Percentiles rank a stretch among this genome's conserved stretches.
Evolutionary conservation across 2,888 invertebrate genomes (phyloP).

Genomic region (Sisyra terminalis): DNA sequence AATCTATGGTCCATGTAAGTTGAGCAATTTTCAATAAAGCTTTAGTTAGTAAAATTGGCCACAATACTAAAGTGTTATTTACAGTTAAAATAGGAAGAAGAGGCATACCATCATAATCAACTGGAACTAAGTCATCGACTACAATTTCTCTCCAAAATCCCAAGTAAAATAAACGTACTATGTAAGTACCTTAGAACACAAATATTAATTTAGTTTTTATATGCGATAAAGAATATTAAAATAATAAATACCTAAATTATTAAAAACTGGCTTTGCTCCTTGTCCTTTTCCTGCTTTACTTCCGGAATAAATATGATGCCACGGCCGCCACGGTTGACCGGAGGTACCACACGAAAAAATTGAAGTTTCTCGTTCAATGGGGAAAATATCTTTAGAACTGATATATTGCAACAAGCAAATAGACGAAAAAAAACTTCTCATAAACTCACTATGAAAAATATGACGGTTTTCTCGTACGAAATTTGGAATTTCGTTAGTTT

Average conservation of each 20-base stretch:
- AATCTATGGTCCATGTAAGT: conserved; percentile 21
- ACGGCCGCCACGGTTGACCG: conserved; percentile 25
- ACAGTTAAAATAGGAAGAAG: conserved; percentile 22
- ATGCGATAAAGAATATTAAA: too few relatives aligned
- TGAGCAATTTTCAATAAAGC: conserved; percentile 28
- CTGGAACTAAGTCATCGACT: conserved; percentile 29
- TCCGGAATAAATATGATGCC: conserved; percentile 29
- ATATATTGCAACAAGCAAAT: conserved; percentile 24
- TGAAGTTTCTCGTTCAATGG: conserved; percentile 19
- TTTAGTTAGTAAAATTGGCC: conserved; percentile 31
- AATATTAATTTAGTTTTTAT: too few relatives aligned
- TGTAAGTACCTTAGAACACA: conserved; percentile 30
- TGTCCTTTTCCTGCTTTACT: conserved; percentile 25
- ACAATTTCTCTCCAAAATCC: conserved; percentile 30
- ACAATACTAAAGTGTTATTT: conserved; percentile 22
- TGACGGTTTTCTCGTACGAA: conserved; percentile 20
- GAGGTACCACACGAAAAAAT: conserved; percentile 18
- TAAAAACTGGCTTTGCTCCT: conserved; percentile 23
- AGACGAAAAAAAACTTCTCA: conserved; percentile 24
- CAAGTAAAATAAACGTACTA: conserved; percentile 29
- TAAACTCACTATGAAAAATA: conserved; percentile 24
- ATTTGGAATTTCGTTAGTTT: not conserved
- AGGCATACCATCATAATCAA: conserved; percentile 21
- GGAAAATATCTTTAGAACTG: conserved; percentile 21
- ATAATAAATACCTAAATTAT: conserved; percentile 19